Evolutionary conservation across 2,888 invertebrate species (phyloP).

Genomic region (Resseliella maxima): DNA sequence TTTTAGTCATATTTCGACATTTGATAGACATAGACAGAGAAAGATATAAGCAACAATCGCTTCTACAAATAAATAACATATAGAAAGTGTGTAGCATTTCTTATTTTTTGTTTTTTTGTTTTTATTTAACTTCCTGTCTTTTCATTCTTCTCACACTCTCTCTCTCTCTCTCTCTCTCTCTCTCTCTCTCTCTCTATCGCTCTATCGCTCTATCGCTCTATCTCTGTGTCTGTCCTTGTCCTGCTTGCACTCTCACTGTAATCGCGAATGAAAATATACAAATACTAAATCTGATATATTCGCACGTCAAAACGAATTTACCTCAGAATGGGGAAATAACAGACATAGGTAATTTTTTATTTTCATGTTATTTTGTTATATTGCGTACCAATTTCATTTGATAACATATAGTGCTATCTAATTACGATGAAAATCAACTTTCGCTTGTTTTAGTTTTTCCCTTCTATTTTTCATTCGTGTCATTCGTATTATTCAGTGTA

Average conservation of each 20-base stretch:
- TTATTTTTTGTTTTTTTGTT: slow-evolving; percentile 11
- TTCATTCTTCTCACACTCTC: not conserved
- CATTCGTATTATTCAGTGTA: not conserved
- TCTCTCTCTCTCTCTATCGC: not conserved
- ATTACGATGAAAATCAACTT: not conserved
- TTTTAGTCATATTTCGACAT: slow-evolving; percentile 23
- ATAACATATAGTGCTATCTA: not conserved
- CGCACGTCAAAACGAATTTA: slow-evolving; percentile 39
- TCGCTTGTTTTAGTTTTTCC: not conserved
- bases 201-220: not conserved
- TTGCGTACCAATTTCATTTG: slow-evolving; percentile 44
- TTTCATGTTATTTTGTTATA: not conserved
- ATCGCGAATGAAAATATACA: not conserved
- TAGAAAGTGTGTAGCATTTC: not conserved
- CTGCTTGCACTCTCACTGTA: too few relatives aligned
- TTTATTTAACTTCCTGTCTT: not conserved
- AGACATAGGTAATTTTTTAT: slow-evolving; percentile 1
- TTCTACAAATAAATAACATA: not conserved
- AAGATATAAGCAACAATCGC: not conserved
- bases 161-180: not conserved
- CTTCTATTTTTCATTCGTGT: not conserved
- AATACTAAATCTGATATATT: not conserved
- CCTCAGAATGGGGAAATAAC: slow-evolving; percentile 28
- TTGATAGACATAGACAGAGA: not conserved
- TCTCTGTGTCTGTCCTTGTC: too few relatives aligned